Conservation (phyloP, 2,797 vertebrate species). For the Mastacembelus armatus region DNA sequence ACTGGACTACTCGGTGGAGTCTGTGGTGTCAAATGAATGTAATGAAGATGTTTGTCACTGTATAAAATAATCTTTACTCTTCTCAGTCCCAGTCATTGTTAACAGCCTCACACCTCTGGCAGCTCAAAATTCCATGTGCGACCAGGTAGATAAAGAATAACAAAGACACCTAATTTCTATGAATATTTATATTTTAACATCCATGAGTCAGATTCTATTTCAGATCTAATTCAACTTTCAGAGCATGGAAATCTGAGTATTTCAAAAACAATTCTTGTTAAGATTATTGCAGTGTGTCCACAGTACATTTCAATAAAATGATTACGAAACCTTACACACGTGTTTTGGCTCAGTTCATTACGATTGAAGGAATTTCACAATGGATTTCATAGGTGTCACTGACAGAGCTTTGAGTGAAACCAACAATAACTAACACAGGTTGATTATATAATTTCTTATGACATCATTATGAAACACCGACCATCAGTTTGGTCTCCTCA, state of each 20-base stretch:
- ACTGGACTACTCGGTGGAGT: neutral
- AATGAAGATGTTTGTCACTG: slow-evolving; percentile 15
- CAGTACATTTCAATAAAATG: too few species aligned
- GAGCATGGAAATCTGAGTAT: too few species aligned
- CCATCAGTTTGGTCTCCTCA: slow-evolving; percentile 1
- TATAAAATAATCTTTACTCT: slow-evolving; percentile 9
- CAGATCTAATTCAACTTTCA: too few species aligned
- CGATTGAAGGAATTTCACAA: too few species aligned
- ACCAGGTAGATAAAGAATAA: slow-evolving; percentile 3
- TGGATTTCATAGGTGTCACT: too few species aligned
- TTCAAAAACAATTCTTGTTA: too few species aligned
- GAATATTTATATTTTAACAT: too few species aligned
- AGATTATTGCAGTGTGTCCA: too few species aligned
- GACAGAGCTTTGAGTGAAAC: slow-evolving; percentile 46
- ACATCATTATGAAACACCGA: slow-evolving; percentile 12
- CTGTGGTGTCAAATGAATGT: slow-evolving; percentile 18
- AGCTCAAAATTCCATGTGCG: slow-evolving; percentile 8
- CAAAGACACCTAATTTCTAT: too few species aligned
- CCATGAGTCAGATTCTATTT: too few species aligned
- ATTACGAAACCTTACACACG: too few species aligned
- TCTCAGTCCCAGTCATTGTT: slow-evolving; percentile 9
- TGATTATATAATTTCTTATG: slow-evolving; percentile 35
- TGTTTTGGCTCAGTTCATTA: too few species aligned
- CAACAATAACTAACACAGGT: slow-evolving; percentile 30
- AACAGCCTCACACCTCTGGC: neutral